Evolutionary conservation across 2,113 vertebrate genomes (phyloP).

Genomic region (Platichthys stellatus): DNA sequence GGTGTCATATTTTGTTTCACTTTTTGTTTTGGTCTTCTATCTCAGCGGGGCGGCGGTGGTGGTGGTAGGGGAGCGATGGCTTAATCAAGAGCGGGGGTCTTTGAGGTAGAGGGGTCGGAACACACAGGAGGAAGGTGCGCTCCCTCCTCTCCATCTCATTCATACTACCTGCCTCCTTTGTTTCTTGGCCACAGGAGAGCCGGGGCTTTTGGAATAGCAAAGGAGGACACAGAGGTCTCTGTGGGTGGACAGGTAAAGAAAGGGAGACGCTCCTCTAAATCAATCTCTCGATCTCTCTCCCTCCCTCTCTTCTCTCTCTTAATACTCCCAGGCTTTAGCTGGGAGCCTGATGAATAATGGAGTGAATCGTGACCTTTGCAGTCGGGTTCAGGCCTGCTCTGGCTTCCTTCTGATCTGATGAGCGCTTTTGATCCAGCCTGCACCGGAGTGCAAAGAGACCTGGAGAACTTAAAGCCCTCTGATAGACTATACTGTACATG

Average conservation of each 20-base stretch:
- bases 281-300: slow-evolving; percentile 49
- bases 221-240: slow-evolving; percentile 42
- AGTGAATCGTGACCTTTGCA: slow-evolving; percentile 71
- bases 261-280: slow-evolving; percentile 48
- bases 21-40: slow-evolving; percentile 16
- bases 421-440: slow-evolving; percentile 64
- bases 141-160: slow-evolving; percentile 28
- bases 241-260: slow-evolving; percentile 43
- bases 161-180: slow-evolving; percentile 39
- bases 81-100: slow-evolving; percentile 32
- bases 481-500: slow-evolving; percentile 42
- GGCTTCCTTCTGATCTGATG: slow-evolving; percentile 64
- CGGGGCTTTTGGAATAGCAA: slow-evolving; percentile 27
- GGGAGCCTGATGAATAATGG: slow-evolving; percentile 73
- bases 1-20: slow-evolving; percentile 37
- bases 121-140: slow-evolving; percentile 20
- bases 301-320: slow-evolving; percentile 45
- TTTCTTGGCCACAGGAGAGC: slow-evolving; percentile 46
- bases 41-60: background rate
- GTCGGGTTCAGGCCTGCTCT: slow-evolving; percentile 59
- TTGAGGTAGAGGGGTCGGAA: slow-evolving; percentile 24
- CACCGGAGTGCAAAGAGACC: slow-evolving; percentile 41
- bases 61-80: background rate
- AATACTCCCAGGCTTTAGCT: slow-evolving; percentile 54
- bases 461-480: slow-evolving; percentile 22